A percentile compares a stretch with the other conserved stretches of the same genome.
phyloP scores from a whole-genome alignment of 1,140 invertebrate genomes.

The Drosophila virilis region DNA sequence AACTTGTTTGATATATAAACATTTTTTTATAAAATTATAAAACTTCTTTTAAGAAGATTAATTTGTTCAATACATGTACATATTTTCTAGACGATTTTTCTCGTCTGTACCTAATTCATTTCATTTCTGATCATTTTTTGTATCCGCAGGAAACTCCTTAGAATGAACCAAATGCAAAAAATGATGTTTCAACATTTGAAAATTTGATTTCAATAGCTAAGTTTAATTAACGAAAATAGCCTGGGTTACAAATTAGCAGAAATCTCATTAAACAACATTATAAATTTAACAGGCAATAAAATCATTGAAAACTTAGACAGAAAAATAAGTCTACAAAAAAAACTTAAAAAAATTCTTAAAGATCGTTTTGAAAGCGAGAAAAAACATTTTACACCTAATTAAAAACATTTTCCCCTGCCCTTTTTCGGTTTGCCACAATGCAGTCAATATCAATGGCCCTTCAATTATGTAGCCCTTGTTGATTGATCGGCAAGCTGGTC shows the following conservation, averaged over 20 bases:
- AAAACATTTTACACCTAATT: slow-evolving; percentile 62
- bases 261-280: slow-evolving; percentile 21
- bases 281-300: slow-evolving; percentile 19
- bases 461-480: slow-evolving; percentile 67
- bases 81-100: too few species aligned
- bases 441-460: slow-evolving; percentile 25
- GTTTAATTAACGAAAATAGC: too few species aligned
- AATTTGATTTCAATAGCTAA: too few species aligned
- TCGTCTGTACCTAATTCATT: too few species aligned
- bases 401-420: slow-evolving; percentile 34
- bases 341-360: slow-evolving; percentile 6
- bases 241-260: not conserved
- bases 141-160: too few species aligned
- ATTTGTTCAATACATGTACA: too few species aligned
- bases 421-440: slow-evolving; percentile 39
- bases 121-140: too few species aligned
- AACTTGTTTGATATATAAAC: too few species aligned
- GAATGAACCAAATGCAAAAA: too few species aligned
- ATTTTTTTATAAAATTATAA: too few species aligned
- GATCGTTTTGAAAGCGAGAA: slow-evolving; percentile 10
- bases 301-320: not conserved
- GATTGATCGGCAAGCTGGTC: slow-evolving; percentile 61
- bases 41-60: too few species aligned
- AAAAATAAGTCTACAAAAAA: slow-evolving; percentile 23
- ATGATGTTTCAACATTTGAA: too few species aligned